Evolutionary conservation across 2,888 invertebrate species (phyloP), one percentile per base, ranked within the genome.

Genomic region (Hypomecis atomaria): DNA sequence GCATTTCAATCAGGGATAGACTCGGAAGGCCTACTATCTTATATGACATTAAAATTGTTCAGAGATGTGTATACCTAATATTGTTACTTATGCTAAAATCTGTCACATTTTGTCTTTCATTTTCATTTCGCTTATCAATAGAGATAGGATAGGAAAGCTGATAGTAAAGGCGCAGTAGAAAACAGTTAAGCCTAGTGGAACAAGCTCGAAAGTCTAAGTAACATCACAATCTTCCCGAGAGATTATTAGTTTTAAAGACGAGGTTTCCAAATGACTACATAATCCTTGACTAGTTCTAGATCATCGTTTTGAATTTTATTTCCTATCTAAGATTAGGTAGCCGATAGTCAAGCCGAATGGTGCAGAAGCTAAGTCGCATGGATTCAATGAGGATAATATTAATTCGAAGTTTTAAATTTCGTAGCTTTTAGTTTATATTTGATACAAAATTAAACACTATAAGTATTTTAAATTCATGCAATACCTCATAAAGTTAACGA

Each of bases 101-200:
- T 54, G 64, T 59, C 65, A 65, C 65, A 65, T 63, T 65, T 58
- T 65, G 66, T 65, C 65, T 65, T 65, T 65, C 65, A 65, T 65
- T 65, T 65, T 65, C 57, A 61, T 59, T 67, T 67, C 50, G 62
- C 63, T 67, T 67, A 66, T 50, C 63, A 60, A 74, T 76, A 75
- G 69, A 75, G 67, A 71, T 76, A 78, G 78, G 78, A 78, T 86
- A 85, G 81, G 83, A 84, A 87, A 86, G 84, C 83, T 81, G 79
- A 86, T 79, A 84, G 79, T 84, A 84, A 84, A 86, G 78, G 81
- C 82, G 81, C 83, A 78, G 85, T 90, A 89, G 86, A 89, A 89
- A 89, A 88, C 79, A 83, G 83, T 83, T 83, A 90, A 89, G 90
- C 90, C 83, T 86, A 89, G 83, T 83, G 87, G 87, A 85, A 87